Base-by-base conservation (phyloP, 2,888 invertebrate species). In the Blera fallax region DNA sequence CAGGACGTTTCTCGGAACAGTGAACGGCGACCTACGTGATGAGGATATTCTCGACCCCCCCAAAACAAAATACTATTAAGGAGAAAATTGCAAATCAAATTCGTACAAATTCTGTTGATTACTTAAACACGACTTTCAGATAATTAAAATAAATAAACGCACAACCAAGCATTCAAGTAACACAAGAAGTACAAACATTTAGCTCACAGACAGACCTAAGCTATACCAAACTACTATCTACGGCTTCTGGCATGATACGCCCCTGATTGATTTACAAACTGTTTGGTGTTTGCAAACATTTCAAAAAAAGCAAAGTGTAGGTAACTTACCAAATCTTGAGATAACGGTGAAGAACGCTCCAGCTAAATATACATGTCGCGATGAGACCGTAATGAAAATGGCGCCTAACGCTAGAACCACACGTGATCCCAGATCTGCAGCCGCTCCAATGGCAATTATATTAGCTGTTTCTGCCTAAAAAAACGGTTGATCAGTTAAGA, bases 381-480 rank as follows among this genome's bases (percentile, higher is more conserved):
- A 95, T 77, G 94, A 94, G 5, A 95, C 93, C 8, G 92, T 91
- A 24, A 94, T 93, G 87, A 95, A 93, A 21, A 94, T 93, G 0
- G 95, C 95, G 69, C 95, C 93, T 24, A 90, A 62, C 0, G 95
- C 95, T 2, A 96, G 91, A 11, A 93, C 89, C 62, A 96, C 93
- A 83, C 96, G 93, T 0, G 95, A 95, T 0, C 93, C 82, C 16
- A 96, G 92, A 91, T 96, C 96, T 0, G 95, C 94, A 11, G 94
- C 92, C 0, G 96, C 96, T 0, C 95, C 95, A 2, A 95, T 93
- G 87, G 95, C 95, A 64, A 96, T 94, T 73, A 95, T 94, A 1
- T 94, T 92, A 0, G 96, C 95, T 0, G 95, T 94, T 88, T 95
- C 93, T 82, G 93, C 92, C 94, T 94, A 32, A 16, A 88, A 87